Evolutionary conservation across 2,888 invertebrate genomes (phyloP).

Genomic region (Meiosimyza decipiens): DNA sequence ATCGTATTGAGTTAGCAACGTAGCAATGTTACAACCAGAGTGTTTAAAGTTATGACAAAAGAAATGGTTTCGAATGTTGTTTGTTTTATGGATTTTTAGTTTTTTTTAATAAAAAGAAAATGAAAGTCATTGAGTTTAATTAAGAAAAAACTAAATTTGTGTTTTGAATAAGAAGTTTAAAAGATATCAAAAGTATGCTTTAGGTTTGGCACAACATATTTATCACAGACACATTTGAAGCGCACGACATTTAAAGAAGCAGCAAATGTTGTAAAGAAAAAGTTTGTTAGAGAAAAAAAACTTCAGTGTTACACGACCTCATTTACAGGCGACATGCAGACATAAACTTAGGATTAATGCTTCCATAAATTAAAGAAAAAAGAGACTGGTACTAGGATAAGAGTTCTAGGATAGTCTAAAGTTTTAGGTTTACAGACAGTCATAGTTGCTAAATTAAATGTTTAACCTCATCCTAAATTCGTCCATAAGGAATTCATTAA

Average conservation of each 20-base stretch:
- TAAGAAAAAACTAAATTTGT: conserved; percentile 6
- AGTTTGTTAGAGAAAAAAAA: conserved; percentile 17
- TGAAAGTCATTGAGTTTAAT: conserved; percentile 9
- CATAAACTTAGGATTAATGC: not conserved
- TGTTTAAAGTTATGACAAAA: conserved; percentile 2
- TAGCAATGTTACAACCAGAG: conserved; percentile 6
- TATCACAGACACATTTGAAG: conserved; percentile 47
- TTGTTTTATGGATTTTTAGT: conserved; percentile 3
- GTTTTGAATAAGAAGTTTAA: not conserved
- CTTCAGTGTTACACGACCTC: not conserved
- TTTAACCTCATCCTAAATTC: too few relatives aligned
- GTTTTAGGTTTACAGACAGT: too few relatives aligned
- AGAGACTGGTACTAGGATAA: not conserved
- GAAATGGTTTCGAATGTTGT: not conserved
- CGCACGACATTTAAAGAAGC: conserved; percentile 35
- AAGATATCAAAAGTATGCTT: conserved; percentile 27
- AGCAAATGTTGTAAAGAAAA: conserved; percentile 37
- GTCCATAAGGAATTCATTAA: too few relatives aligned
- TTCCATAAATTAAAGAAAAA: conserved; percentile 1
- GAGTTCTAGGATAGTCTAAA: not conserved
- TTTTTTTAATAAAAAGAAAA: conserved; percentile 28
- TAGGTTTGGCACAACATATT: conserved; percentile 35
- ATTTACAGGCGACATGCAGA: conserved; percentile 29
- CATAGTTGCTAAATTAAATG: too few relatives aligned
- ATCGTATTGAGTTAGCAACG: conserved; percentile 20